phyloP scores from a whole-genome alignment of 2,797 vertebrate species.

The Esox masquinongy region DNA sequence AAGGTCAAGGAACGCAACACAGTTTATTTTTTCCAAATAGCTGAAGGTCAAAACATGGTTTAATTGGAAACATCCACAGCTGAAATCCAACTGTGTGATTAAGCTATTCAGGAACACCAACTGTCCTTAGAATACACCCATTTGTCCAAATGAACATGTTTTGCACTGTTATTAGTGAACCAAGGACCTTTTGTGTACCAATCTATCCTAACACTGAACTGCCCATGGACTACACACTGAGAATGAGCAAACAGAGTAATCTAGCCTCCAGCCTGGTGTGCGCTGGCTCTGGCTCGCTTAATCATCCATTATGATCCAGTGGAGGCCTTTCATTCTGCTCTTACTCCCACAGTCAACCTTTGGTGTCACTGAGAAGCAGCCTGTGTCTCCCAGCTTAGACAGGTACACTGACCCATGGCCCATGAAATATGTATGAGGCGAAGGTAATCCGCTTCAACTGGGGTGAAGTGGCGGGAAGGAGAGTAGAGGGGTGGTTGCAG shows the following conservation, averaged over 20 bases:
- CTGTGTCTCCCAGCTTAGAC: constrained; percentile 4
- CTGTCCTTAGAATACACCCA: not conserved
- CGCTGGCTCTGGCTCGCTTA: not conserved
- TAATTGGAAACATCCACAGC: not conserved
- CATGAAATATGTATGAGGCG: constrained; percentile 37
- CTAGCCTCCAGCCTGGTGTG: not conserved
- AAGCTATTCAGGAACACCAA: not conserved
- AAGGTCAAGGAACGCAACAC: not conserved
- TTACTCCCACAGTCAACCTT: not conserved
- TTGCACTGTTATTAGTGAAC: not conserved
- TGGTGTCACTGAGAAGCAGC: not conserved
- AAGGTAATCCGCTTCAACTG: constrained; percentile 26
- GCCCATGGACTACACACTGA: not conserved
- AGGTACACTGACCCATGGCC: constrained; percentile 25
- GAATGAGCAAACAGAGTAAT: constrained; percentile 3
- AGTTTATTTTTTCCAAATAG: not conserved
- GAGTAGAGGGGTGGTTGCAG: not conserved
- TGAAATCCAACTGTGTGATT: not conserved
- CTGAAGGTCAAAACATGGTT: not conserved
- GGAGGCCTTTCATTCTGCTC: not conserved
- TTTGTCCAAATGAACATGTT: not conserved
- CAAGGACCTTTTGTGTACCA: not conserved
- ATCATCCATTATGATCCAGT: constrained; percentile 10
- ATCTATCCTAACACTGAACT: not conserved
- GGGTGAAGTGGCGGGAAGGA: not conserved